Percentiles rank a stretch among this genome's conserved stretches.
Evolutionary conservation across 2,888 invertebrate species (phyloP).

Genomic region (Spodoptera littoralis): DNA sequence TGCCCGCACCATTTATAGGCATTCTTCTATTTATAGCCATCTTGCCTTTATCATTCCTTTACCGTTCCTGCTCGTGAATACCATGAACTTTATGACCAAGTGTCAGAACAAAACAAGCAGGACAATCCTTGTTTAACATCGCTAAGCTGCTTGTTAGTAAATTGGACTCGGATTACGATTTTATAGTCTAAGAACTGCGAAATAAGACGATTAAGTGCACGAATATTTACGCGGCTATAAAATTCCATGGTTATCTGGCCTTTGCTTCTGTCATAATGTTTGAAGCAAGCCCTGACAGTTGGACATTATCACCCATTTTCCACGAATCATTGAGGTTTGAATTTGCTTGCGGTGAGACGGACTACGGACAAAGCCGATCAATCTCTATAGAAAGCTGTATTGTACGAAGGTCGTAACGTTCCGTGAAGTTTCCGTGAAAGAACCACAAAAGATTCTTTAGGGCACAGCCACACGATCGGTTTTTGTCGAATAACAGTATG

Average conservation of each 20-base stretch:
- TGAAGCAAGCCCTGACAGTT: slow-evolving; percentile 52
- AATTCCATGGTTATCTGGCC: slow-evolving; percentile 10
- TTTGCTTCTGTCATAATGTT: slow-evolving; percentile 58
- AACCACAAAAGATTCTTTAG: slow-evolving; percentile 45
- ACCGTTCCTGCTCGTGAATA: slow-evolving; percentile 11
- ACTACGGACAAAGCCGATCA: slow-evolving; percentile 64
- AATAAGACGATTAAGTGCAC: slow-evolving; percentile 12
- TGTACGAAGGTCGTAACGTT: slow-evolving; percentile 54
- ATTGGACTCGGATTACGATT: slow-evolving; percentile 25
- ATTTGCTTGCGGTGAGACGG: slow-evolving; percentile 64
- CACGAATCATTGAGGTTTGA: slow-evolving; percentile 67
- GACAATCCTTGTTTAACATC: slow-evolving; percentile 4
- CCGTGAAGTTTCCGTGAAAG: slow-evolving; percentile 48
- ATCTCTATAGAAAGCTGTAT: slow-evolving; percentile 60
- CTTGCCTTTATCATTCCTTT: slow-evolving; percentile 17
- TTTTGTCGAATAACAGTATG: slow-evolving; percentile 46
- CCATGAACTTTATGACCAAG: slow-evolving; percentile 12
- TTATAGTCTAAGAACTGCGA: slow-evolving; percentile 14
- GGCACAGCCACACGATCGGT: slow-evolving; percentile 45
- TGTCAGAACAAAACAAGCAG: slow-evolving; percentile 2
- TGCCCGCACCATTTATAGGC: slow-evolving; percentile 21
- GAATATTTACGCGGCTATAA: slow-evolving; percentile 30
- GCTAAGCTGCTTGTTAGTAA: slow-evolving; percentile 10
- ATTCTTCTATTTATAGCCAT: slow-evolving; percentile 24
- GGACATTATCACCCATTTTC: slow-evolving; percentile 63